Evolutionary conservation across 2,113 vertebrate genomes (phyloP).

Genomic region (Arizona elegans): DNA sequence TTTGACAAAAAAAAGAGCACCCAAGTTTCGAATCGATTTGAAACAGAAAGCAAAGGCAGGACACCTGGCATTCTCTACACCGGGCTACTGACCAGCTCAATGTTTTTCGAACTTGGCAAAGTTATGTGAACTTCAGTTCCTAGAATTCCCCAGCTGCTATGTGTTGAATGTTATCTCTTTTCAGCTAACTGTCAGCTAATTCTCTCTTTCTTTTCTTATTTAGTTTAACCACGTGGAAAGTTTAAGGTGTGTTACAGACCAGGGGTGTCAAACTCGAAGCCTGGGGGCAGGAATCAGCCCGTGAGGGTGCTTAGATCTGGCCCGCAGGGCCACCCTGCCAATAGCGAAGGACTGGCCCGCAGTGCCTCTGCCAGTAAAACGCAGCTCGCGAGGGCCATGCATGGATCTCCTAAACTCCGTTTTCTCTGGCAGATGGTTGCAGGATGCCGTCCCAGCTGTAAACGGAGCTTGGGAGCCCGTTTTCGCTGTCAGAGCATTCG

Average conservation of each 20-base stretch:
- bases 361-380: no score
- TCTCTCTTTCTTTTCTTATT: neutral
- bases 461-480: no score
- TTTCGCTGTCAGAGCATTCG: no score
- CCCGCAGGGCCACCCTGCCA: no score
- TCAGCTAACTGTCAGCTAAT: neutral
- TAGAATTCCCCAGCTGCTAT: neutral
- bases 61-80: neutral
- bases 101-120: neutral
- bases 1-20: neutral
- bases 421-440: no score
- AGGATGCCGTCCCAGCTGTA: no score
- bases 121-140: neutral
- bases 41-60: neutral
- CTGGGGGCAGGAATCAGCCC: no score
- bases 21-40: neutral
- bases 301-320: no score
- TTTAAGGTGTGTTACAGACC: neutral
- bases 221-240: neutral
- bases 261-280: no score
- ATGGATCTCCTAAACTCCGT: no score
- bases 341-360: no score
- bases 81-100: neutral
- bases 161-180: neutral
- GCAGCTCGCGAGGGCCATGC: no score